Evolutionary conservation across 2,888 invertebrate species (phyloP), one percentile per base, ranked within the genome.

Genomic region (Oegoconia quadripuncta): DNA sequence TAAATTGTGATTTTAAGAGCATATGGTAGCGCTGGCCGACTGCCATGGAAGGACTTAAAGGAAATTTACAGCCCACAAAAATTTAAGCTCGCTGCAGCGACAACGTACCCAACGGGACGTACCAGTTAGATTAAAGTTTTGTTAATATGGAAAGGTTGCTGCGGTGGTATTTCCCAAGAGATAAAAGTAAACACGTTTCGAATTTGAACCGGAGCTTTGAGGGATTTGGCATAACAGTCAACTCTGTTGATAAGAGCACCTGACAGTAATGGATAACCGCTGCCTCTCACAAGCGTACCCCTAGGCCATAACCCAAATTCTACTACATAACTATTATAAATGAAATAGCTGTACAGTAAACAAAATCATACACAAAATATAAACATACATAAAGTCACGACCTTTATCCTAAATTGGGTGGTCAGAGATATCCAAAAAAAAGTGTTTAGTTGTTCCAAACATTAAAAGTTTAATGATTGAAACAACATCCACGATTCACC

Each of bases 41-140:
- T 74, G 81, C 81, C 81, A 81, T 57, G 53, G 66, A 60, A 58
- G 53, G 71, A 67, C 67, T 74, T 75, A 74, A 70, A 74, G 72
- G 71, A 76, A 78, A 80, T 82, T 77, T 80, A 80, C 68, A 64
- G 66, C 62, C 66, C 61, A 70, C 74, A 81, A 81, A 78, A 77
- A 74, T 68, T 55, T 70, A 51, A 66, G 55, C 50, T 59, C 50
- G 52, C 59, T 58, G 57, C 53, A 59, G 51, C 55, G 48, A n/a
- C 48, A 43, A 46, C 53, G 36, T 42, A n/a, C 45, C 61, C 71
- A 60, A 41, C 35, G 72, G 69, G 69, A 64, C 54, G 46, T 50
- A 44, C 60, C 55, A 62, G 66, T 62, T 64, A 69, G 61, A 76
- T 77, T 75, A 75, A 77, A 77, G 74, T 80, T 80, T 77, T 64